These are phyloP conservation scores for Paraplagusia blochii DNA, from an alignment of 2,113 vertebrate genomes.

Conservation along the genomic window DNA sequence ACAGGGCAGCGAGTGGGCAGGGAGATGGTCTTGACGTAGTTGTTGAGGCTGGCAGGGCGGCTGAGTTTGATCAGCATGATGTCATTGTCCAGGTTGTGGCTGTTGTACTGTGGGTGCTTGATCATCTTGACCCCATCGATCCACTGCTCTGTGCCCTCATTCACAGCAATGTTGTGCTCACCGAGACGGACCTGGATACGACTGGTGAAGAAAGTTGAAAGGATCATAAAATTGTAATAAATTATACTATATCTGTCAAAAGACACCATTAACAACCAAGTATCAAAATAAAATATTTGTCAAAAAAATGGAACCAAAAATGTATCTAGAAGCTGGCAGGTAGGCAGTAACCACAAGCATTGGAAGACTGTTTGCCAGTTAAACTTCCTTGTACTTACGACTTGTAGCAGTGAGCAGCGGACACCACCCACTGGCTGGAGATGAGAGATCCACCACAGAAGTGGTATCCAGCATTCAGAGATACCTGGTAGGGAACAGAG, in stretches of 20 bases:
- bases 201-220: conserved; percentile 38
- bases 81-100: conserved; percentile 75
- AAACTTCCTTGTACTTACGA: conserved; percentile 62
- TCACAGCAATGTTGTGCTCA: conserved; percentile 68
- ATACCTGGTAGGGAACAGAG: conserved; percentile 77
- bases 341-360: no score
- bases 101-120: conserved; percentile 65
- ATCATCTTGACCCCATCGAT: conserved; percentile 41
- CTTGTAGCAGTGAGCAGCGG: conserved; percentile 81
- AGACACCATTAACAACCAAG: no score
- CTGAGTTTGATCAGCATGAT: conserved; percentile 83
- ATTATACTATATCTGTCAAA: no score
- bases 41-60: conserved; percentile 54
- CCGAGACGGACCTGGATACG: conserved; percentile 70
- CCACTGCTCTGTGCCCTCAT: conserved; percentile 71
- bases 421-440: conserved; percentile 78
- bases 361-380: no score
- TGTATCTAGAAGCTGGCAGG: no score
- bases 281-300: no score
- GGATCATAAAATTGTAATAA: no score
- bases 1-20: conserved; percentile 67
- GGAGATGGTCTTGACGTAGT: conserved; percentile 67
- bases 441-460: conserved; percentile 73
- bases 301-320: neutral
- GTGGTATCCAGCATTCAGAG: conserved; percentile 75